phyloP scores from a whole-genome alignment of 1,140 invertebrate genomes.

The Eurytemora carolleeae region DNA sequence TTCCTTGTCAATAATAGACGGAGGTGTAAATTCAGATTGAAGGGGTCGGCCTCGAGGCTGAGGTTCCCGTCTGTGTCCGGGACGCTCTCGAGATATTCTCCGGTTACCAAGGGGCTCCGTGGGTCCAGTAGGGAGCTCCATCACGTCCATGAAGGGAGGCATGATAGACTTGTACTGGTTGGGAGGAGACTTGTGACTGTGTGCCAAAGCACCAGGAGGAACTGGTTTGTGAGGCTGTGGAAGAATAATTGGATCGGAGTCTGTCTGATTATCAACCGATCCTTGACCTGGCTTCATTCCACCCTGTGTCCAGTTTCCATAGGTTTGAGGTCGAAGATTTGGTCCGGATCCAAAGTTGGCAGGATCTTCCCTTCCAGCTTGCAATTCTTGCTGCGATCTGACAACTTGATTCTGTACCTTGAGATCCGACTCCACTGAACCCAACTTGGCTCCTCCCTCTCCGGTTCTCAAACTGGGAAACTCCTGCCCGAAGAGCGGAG shows the following conservation, averaged over 20 bases:
- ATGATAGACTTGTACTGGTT: not conserved
- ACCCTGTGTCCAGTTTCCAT: slow-evolving; percentile 5
- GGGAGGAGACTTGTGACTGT: not conserved
- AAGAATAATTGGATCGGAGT: not conserved
- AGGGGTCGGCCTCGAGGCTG: not conserved
- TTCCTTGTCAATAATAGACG: slow-evolving; percentile 13
- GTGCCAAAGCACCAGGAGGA: not conserved
- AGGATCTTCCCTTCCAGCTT: not conserved
- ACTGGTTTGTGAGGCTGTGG: not conserved
- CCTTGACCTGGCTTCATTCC: not conserved
- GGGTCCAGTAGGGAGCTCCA: not conserved
- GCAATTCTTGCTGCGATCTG: not conserved
- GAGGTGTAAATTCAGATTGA: not conserved
- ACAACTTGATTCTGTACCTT: not conserved
- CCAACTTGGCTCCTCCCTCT: not conserved
- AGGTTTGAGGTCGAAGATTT: slow-evolving; percentile 11
- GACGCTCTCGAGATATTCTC: not conserved
- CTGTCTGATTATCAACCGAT: not conserved
- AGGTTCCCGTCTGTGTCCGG: not conserved
- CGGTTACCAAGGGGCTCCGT: not conserved
- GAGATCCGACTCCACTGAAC: not conserved
- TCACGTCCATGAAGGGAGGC: not conserved
- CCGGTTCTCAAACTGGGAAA: slow-evolving; percentile 8
- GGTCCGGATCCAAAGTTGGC: slow-evolving; percentile 7
- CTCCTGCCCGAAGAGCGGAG: slow-evolving; percentile 11